Conservation (phyloP, 2,797 vertebrate species). For the Fundulus diaphanus region DNA sequence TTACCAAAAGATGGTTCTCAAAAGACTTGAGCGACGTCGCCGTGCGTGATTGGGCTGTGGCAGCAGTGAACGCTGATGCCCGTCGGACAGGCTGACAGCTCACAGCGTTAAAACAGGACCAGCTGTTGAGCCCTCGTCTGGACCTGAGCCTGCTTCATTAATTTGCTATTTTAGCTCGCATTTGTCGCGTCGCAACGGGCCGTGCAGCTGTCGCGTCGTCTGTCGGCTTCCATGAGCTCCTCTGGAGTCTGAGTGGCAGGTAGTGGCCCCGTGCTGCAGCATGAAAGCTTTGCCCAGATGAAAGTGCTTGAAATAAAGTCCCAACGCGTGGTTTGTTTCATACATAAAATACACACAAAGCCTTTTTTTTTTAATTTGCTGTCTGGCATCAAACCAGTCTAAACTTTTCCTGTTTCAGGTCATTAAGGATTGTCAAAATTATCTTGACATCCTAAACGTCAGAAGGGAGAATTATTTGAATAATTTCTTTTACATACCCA, state of each 20-base stretch:
- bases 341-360: not conserved
- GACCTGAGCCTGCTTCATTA: conserved; percentile 75
- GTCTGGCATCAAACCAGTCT: too few relatives aligned
- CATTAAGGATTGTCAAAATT: too few relatives aligned
- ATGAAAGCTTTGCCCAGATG: conserved; percentile 1
- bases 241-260: conserved; percentile 26
- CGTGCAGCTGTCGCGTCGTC: conserved; percentile 68
- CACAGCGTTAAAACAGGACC: conserved; percentile 62
- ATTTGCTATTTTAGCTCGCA: conserved; percentile 74
- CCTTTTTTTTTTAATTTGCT: not conserved
- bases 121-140: conserved; percentile 68
- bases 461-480: not conserved
- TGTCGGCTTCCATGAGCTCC: conserved; percentile 56
- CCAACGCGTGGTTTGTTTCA: not conserved
- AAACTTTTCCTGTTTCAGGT: too few relatives aligned
- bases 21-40: conserved; percentile 11
- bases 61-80: conserved; percentile 77
- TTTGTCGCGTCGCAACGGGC: conserved; percentile 60
- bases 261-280: conserved; percentile 29
- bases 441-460: too few relatives aligned
- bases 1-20: not conserved
- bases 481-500: not conserved
- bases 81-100: conserved; percentile 56
- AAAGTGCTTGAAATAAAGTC: not conserved
- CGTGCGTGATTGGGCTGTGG: conserved; percentile 49